phyloP scores from a whole-genome alignment of 2,113 vertebrate species.

The Phrynosoma platyrhinos region DNA sequence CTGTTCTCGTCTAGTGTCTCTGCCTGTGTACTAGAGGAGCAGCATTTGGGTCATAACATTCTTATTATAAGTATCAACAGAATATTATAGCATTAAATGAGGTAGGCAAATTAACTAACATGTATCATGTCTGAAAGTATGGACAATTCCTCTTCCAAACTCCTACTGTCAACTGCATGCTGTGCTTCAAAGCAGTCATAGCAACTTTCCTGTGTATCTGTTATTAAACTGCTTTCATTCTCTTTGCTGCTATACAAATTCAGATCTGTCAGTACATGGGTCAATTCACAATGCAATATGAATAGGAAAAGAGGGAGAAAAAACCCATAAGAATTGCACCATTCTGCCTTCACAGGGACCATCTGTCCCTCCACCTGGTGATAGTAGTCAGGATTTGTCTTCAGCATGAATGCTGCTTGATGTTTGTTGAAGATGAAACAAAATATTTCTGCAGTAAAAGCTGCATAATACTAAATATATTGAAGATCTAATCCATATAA shows the following conservation, averaged over 20 bases:
- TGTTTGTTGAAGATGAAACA: slow-evolving; percentile 42
- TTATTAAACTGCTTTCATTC: slow-evolving; percentile 28
- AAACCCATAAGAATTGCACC: slow-evolving; percentile 16
- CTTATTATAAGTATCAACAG: neutral
- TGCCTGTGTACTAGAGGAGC: neutral
- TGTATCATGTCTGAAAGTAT: neutral
- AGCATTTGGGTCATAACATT: neutral
- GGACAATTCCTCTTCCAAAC: neutral
- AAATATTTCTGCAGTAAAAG: slow-evolving; percentile 37
- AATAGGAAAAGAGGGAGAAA: neutral
- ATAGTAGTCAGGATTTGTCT: slow-evolving; percentile 33
- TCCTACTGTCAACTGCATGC: neutral
- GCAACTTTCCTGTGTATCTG: neutral
- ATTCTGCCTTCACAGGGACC: slow-evolving; percentile 50
- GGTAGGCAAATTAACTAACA: neutral
- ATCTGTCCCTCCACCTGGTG: slow-evolving; percentile 53
- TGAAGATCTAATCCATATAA: slow-evolving; percentile 15
- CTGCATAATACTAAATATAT: neutral
- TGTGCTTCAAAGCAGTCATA: neutral
- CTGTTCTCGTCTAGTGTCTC: neutral
- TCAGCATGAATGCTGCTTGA: slow-evolving; percentile 5
- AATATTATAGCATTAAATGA: neutral
- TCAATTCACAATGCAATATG: slow-evolving; percentile 25
- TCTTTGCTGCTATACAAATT: slow-evolving; percentile 31
- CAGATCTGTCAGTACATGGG: neutral